A percentile compares a stretch with the other conserved stretches of the same genome.
Evolutionary conservation across 1,140 invertebrate species (phyloP).

Genomic region (Ceratoteleas bidentatus): DNA sequence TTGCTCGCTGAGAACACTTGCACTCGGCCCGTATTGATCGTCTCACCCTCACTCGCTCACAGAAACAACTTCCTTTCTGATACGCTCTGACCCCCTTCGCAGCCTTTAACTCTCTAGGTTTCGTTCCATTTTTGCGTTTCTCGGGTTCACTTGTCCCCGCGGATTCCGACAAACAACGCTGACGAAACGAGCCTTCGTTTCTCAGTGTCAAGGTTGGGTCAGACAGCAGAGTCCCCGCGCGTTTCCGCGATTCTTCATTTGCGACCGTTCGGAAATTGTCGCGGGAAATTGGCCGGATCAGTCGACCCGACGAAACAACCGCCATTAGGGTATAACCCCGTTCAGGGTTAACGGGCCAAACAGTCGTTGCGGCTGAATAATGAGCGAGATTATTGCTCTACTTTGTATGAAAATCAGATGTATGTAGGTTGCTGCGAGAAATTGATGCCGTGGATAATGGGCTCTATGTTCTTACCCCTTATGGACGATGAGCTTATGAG

Average conservation of each 20-base stretch:
- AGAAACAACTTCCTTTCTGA: slow-evolving; percentile 36
- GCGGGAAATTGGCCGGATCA: slow-evolving; percentile 13
- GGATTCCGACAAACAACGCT: slow-evolving; percentile 1
- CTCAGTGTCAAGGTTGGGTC: slow-evolving; percentile 49
- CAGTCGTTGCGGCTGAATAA: slow-evolving; percentile 7
- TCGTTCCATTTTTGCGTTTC: slow-evolving; percentile 1
- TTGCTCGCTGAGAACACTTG: slow-evolving; percentile 4
- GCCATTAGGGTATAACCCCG: slow-evolving; percentile 5
- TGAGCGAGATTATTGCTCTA: slow-evolving; percentile 5
- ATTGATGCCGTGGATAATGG: no score
- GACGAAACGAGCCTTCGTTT: slow-evolving; percentile 10
- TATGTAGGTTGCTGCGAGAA: slow-evolving; percentile 2
- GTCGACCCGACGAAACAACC: slow-evolving; percentile 8
- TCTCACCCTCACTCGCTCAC: slow-evolving; percentile 22
- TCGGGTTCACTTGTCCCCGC: background rate
- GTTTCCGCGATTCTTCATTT: slow-evolving; percentile 38
- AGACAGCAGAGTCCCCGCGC: slow-evolving; percentile 14
- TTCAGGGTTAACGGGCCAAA: slow-evolving; percentile 18
- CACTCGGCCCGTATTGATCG: slow-evolving; percentile 28
- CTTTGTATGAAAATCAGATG: slow-evolving; percentile 20
- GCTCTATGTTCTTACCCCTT: no score
- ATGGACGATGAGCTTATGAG: no score
- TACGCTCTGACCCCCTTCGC: slow-evolving; percentile 17
- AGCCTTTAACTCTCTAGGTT: slow-evolving; percentile 2
- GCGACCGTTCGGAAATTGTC: slow-evolving; percentile 13